Percentiles rank a stretch among this genome's conserved stretches.
Conservation (phyloP, 1,140 invertebrate genomes). For the Eubasilissa regina region DNA sequence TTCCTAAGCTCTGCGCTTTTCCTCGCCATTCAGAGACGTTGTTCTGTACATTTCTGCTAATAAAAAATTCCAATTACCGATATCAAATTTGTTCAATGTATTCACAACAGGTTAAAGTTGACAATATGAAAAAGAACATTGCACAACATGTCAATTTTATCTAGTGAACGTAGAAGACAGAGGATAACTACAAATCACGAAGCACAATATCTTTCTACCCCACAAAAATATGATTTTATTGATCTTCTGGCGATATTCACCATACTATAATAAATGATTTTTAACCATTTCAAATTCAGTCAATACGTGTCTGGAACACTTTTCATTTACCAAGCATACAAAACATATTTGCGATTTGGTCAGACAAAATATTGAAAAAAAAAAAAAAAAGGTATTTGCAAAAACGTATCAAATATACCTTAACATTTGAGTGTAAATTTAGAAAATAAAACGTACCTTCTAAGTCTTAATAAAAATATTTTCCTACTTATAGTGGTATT, state of each 20-base stretch:
- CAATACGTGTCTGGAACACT: neutral
- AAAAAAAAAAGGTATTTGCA: neutral
- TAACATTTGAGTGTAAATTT: slow-evolving; percentile 44
- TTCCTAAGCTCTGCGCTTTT: too few species aligned
- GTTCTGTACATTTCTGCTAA: neutral
- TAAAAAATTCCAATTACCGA: neutral
- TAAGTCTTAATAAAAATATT: slow-evolving; percentile 56
- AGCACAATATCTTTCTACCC: slow-evolving; percentile 31
- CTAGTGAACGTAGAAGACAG: neutral
- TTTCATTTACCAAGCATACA: slow-evolving; percentile 6
- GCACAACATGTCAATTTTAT: slow-evolving; percentile 3
- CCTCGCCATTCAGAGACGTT: neutral
- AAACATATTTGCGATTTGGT: slow-evolving; percentile 42
- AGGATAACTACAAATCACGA: neutral
- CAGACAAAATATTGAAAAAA: slow-evolving; percentile 21
- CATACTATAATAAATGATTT: slow-evolving; percentile 10
- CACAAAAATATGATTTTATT: slow-evolving; percentile 16
- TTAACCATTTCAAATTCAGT: slow-evolving; percentile 24
- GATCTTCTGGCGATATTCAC: slow-evolving; percentile 4
- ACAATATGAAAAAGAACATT: neutral
- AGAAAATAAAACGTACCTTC: slow-evolving; percentile 52
- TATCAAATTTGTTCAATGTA: slow-evolving; percentile 4
- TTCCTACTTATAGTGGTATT: slow-evolving; percentile 56
- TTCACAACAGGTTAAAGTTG: neutral
- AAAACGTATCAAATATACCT: slow-evolving; percentile 9